A percentile compares a stretch with the other conserved stretches of the same genome.
Evolutionary conservation across 2,797 vertebrate genomes (phyloP).

Genomic region (Taenioides sp.): DNA sequence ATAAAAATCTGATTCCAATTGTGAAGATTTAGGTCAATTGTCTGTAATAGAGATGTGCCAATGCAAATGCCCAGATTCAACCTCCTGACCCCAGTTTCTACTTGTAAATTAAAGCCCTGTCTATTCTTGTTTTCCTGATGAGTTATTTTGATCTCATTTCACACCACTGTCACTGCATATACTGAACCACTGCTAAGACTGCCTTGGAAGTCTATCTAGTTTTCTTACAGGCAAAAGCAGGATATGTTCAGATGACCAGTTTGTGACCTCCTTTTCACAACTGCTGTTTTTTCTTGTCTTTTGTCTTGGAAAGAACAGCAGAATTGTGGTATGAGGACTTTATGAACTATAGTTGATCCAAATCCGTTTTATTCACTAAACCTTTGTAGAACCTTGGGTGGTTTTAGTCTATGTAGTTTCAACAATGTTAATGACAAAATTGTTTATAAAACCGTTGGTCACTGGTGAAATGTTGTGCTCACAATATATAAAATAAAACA

Average conservation of each 20-base stretch:
- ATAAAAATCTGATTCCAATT: constrained; percentile 59
- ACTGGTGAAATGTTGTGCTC: too few species aligned
- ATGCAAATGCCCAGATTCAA: constrained; percentile 29
- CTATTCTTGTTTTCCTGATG: constrained; percentile 22
- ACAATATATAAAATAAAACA: too few species aligned
- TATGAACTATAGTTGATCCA: too few species aligned
- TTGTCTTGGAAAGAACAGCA: not conserved
- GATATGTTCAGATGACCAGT: not conserved
- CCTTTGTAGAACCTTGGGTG: too few species aligned
- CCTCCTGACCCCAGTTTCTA: constrained; percentile 23
- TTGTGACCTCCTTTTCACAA: not conserved
- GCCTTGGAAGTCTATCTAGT: not conserved
- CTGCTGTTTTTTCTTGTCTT: not conserved
- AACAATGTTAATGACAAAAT: too few species aligned
- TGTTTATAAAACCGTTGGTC: too few species aligned
- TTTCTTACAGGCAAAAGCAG: not conserved
- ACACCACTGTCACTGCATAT: constrained; percentile 5
- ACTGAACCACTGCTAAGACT: not conserved
- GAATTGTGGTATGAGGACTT: not conserved
- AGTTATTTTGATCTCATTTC: constrained; percentile 16
- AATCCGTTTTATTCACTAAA: too few species aligned
- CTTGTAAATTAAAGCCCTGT: constrained; percentile 17
- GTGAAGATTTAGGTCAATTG: constrained; percentile 47
- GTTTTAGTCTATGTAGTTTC: too few species aligned
- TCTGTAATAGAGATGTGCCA: constrained; percentile 35